A percentile compares a stretch with the other conserved stretches of the same genome.
Conservation (phyloP, 2,888 invertebrate species). For the Agrotis puta region DNA sequence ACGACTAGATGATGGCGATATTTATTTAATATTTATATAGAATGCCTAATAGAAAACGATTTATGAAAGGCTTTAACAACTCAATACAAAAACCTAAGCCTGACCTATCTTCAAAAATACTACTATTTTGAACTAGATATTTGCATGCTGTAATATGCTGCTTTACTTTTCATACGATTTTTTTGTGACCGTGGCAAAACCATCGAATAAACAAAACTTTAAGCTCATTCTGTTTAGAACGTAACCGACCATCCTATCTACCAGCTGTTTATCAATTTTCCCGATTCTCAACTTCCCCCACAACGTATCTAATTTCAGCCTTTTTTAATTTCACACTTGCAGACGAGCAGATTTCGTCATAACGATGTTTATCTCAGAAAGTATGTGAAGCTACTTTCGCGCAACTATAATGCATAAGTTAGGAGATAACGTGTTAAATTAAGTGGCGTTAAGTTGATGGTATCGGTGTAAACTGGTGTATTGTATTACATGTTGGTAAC, state of each 20-base stretch:
- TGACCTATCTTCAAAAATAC: not conserved
- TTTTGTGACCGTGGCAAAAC: no score
- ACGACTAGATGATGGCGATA: not conserved
- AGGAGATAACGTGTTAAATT: slow-evolving; percentile 60
- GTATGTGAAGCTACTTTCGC: slow-evolving; percentile 56
- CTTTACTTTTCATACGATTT: no score
- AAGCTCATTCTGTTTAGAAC: not conserved
- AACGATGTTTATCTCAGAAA: slow-evolving; percentile 62
- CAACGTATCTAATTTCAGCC: slow-evolving; percentile 50
- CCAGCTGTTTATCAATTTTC: not conserved
- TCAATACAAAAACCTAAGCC: not conserved
- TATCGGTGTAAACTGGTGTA: slow-evolving; percentile 57
- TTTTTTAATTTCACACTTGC: slow-evolving; percentile 58
- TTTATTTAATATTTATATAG: not conserved
- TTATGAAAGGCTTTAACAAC: no score
- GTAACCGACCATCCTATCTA: not conserved
- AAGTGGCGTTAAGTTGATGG: slow-evolving; percentile 51
- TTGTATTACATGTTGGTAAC: slow-evolving; percentile 54
- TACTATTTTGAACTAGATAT: no score
- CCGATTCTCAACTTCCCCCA: slow-evolving; percentile 14
- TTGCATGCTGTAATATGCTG: no score
- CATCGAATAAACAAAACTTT: not conserved
- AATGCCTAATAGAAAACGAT: not conserved
- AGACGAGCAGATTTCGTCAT: slow-evolving; percentile 65
- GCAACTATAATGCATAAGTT: slow-evolving; percentile 62